Percentiles rank a stretch among this genome's conserved stretches.
Evolutionary conservation across 2,797 vertebrate genomes (phyloP).

Genomic region (Oryzias dopingdopingensis): DNA sequence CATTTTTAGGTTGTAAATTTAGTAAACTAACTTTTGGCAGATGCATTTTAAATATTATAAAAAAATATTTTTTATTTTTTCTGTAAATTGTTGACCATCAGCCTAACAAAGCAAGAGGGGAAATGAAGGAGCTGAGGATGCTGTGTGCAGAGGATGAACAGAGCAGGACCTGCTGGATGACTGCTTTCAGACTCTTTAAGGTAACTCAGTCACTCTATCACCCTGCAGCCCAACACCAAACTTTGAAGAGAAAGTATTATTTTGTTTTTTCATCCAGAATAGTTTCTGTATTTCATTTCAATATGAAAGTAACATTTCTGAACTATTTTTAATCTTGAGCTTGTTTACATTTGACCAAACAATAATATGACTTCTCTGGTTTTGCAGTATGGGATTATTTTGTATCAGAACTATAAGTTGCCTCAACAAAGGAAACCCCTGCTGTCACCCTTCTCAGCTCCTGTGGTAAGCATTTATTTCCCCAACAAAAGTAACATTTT

Average conservation of each 20-base stretch:
- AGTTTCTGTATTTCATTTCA: no score
- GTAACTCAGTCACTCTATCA: constrained; percentile 61
- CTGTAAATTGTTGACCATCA: constrained; percentile 56
- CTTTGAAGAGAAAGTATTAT: no score
- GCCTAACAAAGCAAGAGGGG: constrained; percentile 89
- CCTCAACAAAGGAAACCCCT: constrained; percentile 90
- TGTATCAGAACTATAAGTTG: constrained; percentile 96
- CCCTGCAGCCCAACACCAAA: no score
- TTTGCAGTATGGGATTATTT: constrained; percentile 89
- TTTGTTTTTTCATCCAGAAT: no score
- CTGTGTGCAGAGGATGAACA: constrained; percentile 96
- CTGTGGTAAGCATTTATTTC: constrained; percentile 81
- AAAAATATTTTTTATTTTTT: constrained; percentile 6
- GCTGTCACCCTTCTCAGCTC: constrained; percentile 86
- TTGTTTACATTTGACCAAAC: no score
- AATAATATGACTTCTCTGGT: neutral
- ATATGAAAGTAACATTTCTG: no score
- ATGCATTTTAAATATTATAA: no score
- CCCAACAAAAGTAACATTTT: neutral
- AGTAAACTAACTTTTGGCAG: no score
- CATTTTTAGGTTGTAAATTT: neutral
- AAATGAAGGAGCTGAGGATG: constrained; percentile 90
- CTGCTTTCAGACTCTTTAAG: constrained; percentile 93
- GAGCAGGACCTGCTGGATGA: constrained; percentile 92
- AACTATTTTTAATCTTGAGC: no score